Evolutionary conservation across 2,888 invertebrate species (phyloP), one percentile per base, ranked within the genome.

Genomic region (Drosophila phalerata): DNA sequence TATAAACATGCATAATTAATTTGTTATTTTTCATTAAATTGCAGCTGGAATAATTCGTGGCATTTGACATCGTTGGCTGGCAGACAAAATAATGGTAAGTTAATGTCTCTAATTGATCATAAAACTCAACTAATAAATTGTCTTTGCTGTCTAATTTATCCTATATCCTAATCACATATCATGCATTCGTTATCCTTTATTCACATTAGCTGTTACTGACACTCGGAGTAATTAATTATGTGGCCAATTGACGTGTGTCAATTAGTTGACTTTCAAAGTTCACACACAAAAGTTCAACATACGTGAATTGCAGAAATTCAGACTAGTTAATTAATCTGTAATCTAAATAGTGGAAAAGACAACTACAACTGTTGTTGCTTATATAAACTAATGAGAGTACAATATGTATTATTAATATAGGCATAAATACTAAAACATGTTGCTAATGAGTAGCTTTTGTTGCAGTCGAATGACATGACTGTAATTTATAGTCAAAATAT

Each of bases 1-100:
- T 5, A 34, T 25, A 25, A 47, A 22, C 32, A 32, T 55, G 30
- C 10, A 30, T 56, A 34, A 56, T 37, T 11, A 51, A 51, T 42
- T 51, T 30, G 40, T 42, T 22, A 22, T 11, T 38, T 51, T 64
- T 32, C 25, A 30, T 65, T 8, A 10, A 22, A n/a, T 73, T 78
- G 19, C 83, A 85, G 81, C 40, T 67, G 45, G 48, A 69, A 64
- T 53, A 13, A 34, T 69, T 67, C 60, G 58, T 69, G 65, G 69
- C 60, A 58, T 60, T 69, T 61, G 60, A 60, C 48, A 51, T 49
- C 52, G 65, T 51, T 73, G 60, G 58, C 65, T 52, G 70, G 70
- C 78, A 70, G 65, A 61, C 67, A 75, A 42, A 68, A 84, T 70
- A 57, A 86, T 84, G 83, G 83, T 84, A 79, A 86, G 83, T 79